These are phyloP conservation scores for Andrena trimmerana DNA, from an alignment of 2,888 invertebrate species.

Conservation along the genomic window DNA sequence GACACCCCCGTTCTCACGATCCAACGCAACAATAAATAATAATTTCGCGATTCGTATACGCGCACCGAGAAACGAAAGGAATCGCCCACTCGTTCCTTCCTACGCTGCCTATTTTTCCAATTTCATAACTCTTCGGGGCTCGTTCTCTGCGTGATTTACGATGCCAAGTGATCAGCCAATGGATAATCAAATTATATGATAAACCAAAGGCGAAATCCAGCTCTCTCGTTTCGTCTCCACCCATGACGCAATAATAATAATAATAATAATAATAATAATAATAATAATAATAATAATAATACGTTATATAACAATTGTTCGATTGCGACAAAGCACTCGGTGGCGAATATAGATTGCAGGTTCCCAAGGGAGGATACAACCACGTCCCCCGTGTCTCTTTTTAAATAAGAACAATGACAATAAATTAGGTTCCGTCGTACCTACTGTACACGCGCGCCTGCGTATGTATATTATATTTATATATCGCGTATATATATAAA, in stretches of 20 bases:
- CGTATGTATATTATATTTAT: constrained; percentile 40
- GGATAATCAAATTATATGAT: constrained; percentile 2
- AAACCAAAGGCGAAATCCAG: constrained; percentile 33
- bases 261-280: constrained; percentile 29
- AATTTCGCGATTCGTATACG: constrained; percentile 62
- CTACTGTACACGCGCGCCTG: constrained; percentile 62
- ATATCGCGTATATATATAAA: constrained; percentile 67
- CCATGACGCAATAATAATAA: constrained; percentile 18
- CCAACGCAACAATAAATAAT: constrained; percentile 72
- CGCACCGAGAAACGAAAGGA: constrained; percentile 51
- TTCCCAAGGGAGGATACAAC: constrained; percentile 17
- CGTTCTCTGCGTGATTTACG: background rate
- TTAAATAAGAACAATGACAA: constrained; percentile 72
- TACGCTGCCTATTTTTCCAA: constrained; percentile 12
- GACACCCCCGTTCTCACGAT: constrained; percentile 49
- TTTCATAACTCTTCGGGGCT: background rate
- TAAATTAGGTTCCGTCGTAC: constrained; percentile 67
- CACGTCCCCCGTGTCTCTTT: constrained; percentile 22
- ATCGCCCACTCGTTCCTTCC: constrained; percentile 38
- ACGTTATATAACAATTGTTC: constrained; percentile 55
- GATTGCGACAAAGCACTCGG: constrained; percentile 51
- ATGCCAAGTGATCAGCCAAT: constrained; percentile 5
- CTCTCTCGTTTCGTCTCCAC: background rate
- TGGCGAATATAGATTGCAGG: constrained; percentile 52
- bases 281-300: constrained; percentile 44